A percentile compares a stretch with the other conserved stretches of the same genome.
These are phyloP conservation scores for Distichodus sexfasciatus DNA, from an alignment of 2,797 vertebrate species.

Conservation along the genomic window DNA sequence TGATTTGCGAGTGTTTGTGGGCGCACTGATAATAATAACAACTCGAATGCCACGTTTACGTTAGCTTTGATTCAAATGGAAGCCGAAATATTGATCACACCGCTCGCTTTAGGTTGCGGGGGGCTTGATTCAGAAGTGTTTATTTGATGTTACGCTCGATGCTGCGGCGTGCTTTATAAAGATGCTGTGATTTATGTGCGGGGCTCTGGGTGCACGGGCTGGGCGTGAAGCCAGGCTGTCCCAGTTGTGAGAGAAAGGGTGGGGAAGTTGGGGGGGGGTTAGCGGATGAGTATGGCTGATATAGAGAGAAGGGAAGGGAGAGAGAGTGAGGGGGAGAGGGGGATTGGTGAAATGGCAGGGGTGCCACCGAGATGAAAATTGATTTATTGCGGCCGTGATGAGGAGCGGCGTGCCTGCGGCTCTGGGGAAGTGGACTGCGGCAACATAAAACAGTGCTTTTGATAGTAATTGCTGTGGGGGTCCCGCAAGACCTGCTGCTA, in stretches of 20 bases:
- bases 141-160: constrained; percentile 11
- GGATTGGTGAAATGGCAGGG: constrained; percentile 37
- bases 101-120: neutral
- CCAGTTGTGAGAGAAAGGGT: constrained; percentile 1
- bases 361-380: constrained; percentile 71
- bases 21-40: neutral
- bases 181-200: constrained; percentile 23
- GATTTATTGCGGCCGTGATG: constrained; percentile 79
- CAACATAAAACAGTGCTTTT: constrained; percentile 73
- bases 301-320: constrained; percentile 50
- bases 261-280: constrained; percentile 18
- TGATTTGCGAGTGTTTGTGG: neutral
- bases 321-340: constrained; percentile 50
- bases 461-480: constrained; percentile 72
- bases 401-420: constrained; percentile 71
- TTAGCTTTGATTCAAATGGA: constrained; percentile 17
- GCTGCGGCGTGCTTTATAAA: neutral
- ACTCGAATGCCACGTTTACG: neutral
- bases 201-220: constrained; percentile 1
- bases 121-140: constrained; percentile 19
- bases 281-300: constrained; percentile 35
- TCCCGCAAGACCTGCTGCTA: constrained; percentile 62
- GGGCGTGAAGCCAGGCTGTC: constrained; percentile 17
- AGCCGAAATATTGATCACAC: constrained; percentile 20
- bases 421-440: constrained; percentile 63